Evolutionary conservation across 2,113 vertebrate species (phyloP), one percentile per base, ranked within the genome.

Genomic region (Peromyscus maniculatus): DNA sequence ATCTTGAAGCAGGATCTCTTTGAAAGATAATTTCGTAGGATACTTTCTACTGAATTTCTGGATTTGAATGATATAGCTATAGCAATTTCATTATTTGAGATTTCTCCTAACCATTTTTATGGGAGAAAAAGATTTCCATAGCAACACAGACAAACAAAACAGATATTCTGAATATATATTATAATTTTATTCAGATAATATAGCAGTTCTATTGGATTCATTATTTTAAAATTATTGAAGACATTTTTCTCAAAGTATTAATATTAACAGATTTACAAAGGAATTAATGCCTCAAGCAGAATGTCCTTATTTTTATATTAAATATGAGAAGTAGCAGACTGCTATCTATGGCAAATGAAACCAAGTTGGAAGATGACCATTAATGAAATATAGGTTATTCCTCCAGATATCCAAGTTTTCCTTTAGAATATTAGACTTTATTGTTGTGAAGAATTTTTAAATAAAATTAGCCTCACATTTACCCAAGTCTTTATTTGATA

Each of bases 141-240:
- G 89, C 92, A 96, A 96, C 72, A 84, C 62, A 96, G 24, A 74
- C 43, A 80, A 16, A 90, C 12, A 83, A 93, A 97, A 74, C 12
- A 89, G 26, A 96, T 92, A 95, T 94, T 55, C 43, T 93, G 28
- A 36, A 28, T 62, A 92, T 49, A 89, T 75, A 93, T 64, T 77
- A 87, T 89, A 94, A 94, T 72, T 94, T 83, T 89, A 96, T 91
- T 94, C 22, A 93, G 26, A 91, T 91, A 92, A 83, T 84, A 75
- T 66, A 66, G 89, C 94, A 93, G 7, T 95, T 83, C 5, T 83
- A 86, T 39, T 87, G 49, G n/a, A 96, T 36, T 71, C 12, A 69
- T 88, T 94, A 78, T 89, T 96, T 95, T 74, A 55, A 96, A 92
- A 96, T 96, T 77, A 95, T 52, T 31, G 66, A 7, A 74, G 55